Conservation (phyloP, 1,140 invertebrate genomes). For the Pseudomyrmex cubaensis region DNA sequence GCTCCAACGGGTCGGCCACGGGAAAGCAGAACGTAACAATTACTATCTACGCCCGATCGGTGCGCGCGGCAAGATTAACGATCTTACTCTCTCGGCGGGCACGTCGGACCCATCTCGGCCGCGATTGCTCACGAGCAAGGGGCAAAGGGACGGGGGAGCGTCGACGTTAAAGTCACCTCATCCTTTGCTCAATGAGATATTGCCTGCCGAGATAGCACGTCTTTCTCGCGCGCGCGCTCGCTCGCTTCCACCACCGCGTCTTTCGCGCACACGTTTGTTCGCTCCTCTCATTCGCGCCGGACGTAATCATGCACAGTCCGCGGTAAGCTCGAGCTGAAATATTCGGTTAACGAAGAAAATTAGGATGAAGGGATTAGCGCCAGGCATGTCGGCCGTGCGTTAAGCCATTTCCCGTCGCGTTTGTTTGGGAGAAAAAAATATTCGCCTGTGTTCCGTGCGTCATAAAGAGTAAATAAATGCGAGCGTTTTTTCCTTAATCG, state of each 20-base stretch:
- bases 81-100: slow-evolving; percentile 83
- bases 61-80: slow-evolving; percentile 84
- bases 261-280: slow-evolving; percentile 50
- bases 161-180: slow-evolving; percentile 84
- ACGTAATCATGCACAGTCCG: neutral
- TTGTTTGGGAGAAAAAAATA: slow-evolving; percentile 27
- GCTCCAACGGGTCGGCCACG: slow-evolving; percentile 77
- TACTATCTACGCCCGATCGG: slow-evolving; percentile 85
- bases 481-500: slow-evolving; percentile 17
- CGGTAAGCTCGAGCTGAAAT: slow-evolving; percentile 16
- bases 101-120: slow-evolving; percentile 79
- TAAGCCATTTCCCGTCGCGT: slow-evolving; percentile 24
- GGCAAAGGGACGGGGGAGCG: slow-evolving; percentile 71
- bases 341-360: slow-evolving; percentile 55
- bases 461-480: neutral
- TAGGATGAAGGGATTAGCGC: slow-evolving; percentile 29
- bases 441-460: neutral
- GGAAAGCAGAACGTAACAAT: slow-evolving; percentile 85
- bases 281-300: slow-evolving; percentile 19
- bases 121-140: slow-evolving; percentile 81
- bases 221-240: slow-evolving; percentile 57
- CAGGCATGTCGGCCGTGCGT: neutral
- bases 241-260: slow-evolving; percentile 25
- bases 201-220: slow-evolving; percentile 64
- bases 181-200: slow-evolving; percentile 83